Evolutionary conservation across 2,888 invertebrate genomes (phyloP), one percentile per base, ranked within the genome.

Genomic region (Brenthis daphne): DNA sequence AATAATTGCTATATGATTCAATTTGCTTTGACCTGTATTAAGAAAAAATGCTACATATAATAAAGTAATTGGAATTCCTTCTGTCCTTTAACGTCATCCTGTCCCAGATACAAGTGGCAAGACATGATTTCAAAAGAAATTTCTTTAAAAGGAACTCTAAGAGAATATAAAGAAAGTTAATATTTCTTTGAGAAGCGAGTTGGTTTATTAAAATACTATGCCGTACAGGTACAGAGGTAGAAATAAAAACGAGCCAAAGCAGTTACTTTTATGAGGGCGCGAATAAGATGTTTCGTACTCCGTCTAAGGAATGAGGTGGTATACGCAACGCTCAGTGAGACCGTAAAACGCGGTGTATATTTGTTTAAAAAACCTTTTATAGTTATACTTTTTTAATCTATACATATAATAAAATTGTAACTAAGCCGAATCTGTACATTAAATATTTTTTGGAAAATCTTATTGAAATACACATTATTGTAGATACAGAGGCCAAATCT

Each of bases 211-310:
- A 92, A 92, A 92, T 91, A 92, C 91, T 90, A 90, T 85, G 90
- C 90, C 89, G 90, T 90, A 86, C 91, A 91, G 91, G 91, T 91
- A 92, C 85, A 87, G 87, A 85, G 86, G 89, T 85, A 87, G 90
- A 91, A 90, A 92, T 92, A 92, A 92, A 92, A 92, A 92, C 89
- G 89, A 90, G 87, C 83, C 90, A 86, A 90, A 89, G 90, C 90
- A 91, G 92, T 92, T 92, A 92, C 92, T 91, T 92, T 92, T 92
- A 92, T 92, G 92, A 92, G 92, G 90, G 92, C 92, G 92, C 89
- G 92, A 92, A 92, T 92, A 92, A 92, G 92, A 92, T 92, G 92
- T 92, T 92, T 92, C 88, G 90, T 90, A 91, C 89, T 89, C 85
- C 84, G 87, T 87, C 89, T 89, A 85, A 90, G 86, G 90, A 90